phyloP scores from a whole-genome alignment of 1,140 invertebrate genomes.

The Halotydeus destructor region DNA sequence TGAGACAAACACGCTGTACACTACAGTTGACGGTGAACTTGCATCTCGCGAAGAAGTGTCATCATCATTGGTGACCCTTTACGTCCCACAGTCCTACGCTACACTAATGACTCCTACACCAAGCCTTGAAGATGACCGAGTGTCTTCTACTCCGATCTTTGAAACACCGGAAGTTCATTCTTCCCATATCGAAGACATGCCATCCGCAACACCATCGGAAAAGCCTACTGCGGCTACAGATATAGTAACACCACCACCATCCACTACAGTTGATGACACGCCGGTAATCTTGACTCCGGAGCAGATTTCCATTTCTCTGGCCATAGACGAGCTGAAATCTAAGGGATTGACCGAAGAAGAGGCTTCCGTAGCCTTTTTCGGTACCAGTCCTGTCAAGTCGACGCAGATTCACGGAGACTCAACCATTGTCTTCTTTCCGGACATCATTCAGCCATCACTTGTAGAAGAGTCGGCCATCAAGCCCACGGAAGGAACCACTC shows the following conservation, averaged over 20 bases:
- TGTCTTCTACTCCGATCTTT: too few species aligned
- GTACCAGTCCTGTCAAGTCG: conserved; percentile 5
- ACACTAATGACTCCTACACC: neutral
- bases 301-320: too few species aligned
- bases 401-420: conserved; percentile 14
- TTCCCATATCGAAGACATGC: neutral
- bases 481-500: conserved; percentile 4
- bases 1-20: conserved; percentile 19
- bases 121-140: too few species aligned
- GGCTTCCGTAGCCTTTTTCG: conserved; percentile 1
- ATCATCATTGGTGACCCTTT: conserved; percentile 17
- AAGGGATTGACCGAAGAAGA: too few species aligned
- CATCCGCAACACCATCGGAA: neutral
- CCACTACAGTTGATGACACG: too few species aligned
- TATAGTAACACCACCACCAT: neutral
- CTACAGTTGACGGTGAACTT: conserved; percentile 16
- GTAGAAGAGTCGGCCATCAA: conserved; percentile 1
- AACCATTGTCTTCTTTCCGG: conserved; percentile 18
- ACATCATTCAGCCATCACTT: conserved; percentile 14
- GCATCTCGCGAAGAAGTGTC: conserved; percentile 15
- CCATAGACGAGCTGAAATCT: too few species aligned
- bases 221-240: neutral
- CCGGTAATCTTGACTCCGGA: too few species aligned
- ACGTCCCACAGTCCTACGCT: conserved; percentile 11
- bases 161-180: too few species aligned